Conservation (phyloP, 2,113 vertebrate species). For the Parus major region DNA sequence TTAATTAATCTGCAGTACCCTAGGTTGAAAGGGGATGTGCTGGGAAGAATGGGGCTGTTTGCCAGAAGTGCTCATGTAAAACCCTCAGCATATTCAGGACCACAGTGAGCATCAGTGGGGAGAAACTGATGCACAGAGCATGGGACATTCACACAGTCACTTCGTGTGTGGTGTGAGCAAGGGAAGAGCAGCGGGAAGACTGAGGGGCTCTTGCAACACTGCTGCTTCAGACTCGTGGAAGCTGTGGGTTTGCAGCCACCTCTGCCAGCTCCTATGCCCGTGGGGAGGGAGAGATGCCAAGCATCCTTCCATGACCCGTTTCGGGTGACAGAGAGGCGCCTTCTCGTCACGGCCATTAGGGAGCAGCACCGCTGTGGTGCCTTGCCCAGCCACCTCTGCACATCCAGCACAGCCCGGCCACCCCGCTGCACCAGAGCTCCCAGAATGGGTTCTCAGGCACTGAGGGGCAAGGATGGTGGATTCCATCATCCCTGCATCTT, state of each 20-base stretch:
- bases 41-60: not conserved
- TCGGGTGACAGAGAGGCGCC: not conserved
- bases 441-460: not conserved
- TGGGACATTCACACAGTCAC: not conserved
- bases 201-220: not conserved
- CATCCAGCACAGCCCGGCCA: not conserved
- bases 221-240: not conserved
- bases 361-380: not conserved
- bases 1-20: fast-evolving
- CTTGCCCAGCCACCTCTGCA: not conserved
- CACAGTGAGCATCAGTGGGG: not conserved
- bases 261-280: fast-evolving
- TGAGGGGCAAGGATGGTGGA: not conserved
- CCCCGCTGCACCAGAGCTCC: not conserved
- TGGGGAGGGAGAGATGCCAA: not conserved
- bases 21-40: not conserved
- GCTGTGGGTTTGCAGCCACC: not conserved
- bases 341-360: not conserved
- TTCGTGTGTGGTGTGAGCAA: not conserved
- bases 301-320: not conserved
- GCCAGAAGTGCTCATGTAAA: not conserved
- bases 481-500: not conserved
- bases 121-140: not conserved
- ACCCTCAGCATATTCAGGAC: not conserved
- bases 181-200: not conserved